phyloP scores from a whole-genome alignment of 2,888 invertebrate genomes.

The Psylliodes chrysocephalus region DNA sequence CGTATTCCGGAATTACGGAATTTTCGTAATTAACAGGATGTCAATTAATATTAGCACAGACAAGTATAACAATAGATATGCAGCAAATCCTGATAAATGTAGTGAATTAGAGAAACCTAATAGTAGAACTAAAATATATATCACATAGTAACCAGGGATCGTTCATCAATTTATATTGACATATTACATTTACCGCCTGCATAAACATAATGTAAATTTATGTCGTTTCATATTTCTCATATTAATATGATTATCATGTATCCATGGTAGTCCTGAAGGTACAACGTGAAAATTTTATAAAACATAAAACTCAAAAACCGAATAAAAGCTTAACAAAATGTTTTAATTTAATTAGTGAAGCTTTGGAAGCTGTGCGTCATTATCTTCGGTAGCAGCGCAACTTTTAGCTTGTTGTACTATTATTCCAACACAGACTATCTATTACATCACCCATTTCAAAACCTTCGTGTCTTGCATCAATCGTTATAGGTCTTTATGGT shows the following conservation, averaged over 20 bases:
- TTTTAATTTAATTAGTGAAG: too few relatives aligned
- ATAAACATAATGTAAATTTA: constrained; percentile 55
- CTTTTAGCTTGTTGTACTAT: too few relatives aligned
- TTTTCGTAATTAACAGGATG: constrained; percentile 8
- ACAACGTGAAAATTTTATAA: background rate
- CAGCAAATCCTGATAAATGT: constrained; percentile 24
- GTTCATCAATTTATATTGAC: constrained; percentile 56
- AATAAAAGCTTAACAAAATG: too few relatives aligned
- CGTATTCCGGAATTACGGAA: too few relatives aligned
- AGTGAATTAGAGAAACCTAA: constrained; percentile 31
- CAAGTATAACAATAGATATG: constrained; percentile 16
- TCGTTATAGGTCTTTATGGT: too few relatives aligned
- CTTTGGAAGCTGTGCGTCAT: too few relatives aligned
- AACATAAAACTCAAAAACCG: too few relatives aligned
- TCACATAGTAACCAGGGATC: constrained; percentile 44
- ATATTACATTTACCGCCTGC: constrained; percentile 53
- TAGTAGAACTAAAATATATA: constrained; percentile 47
- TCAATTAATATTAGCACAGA: constrained; percentile 20
- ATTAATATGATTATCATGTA: constrained; percentile 48
- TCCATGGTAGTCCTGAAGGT: background rate
- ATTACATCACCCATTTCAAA: too few relatives aligned
- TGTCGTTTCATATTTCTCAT: constrained; percentile 51
- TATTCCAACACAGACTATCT: too few relatives aligned
- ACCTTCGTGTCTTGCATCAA: too few relatives aligned
- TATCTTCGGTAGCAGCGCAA: too few relatives aligned